Evolutionary conservation across 1,140 invertebrate species (phyloP).

Genomic region (Tetragnatha versicolor): DNA sequence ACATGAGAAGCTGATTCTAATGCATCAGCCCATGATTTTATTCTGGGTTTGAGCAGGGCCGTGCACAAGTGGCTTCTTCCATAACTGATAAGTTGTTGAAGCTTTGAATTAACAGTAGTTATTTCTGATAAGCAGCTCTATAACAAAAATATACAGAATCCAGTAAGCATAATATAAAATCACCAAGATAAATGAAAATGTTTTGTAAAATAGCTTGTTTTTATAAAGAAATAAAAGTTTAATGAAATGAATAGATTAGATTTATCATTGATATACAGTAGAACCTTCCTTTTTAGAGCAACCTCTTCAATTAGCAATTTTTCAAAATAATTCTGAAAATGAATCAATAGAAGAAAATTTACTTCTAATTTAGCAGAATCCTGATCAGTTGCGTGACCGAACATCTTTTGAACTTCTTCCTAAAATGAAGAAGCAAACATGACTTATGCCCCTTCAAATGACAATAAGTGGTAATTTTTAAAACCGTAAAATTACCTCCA

Average conservation of each 20-base stretch:
- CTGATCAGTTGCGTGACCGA: constrained; percentile 62
- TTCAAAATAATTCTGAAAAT: too few species aligned
- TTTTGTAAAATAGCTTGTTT: not conserved
- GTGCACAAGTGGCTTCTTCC: constrained; percentile 83
- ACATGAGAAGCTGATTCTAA: constrained; percentile 82
- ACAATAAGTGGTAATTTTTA: not conserved
- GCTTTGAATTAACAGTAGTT: constrained; percentile 74
- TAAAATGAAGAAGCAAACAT: constrained; percentile 14
- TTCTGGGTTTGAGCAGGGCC: constrained; percentile 83
- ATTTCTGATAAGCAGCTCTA: constrained; percentile 73
- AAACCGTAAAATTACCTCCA: constrained; percentile 61
- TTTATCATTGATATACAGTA: too few species aligned
- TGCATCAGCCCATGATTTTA: constrained; percentile 85
- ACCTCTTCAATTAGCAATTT: too few species aligned
- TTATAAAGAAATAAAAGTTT: too few species aligned
- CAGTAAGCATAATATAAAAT: too few species aligned
- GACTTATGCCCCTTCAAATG: not conserved
- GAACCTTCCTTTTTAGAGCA: too few species aligned
- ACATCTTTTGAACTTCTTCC: constrained; percentile 64
- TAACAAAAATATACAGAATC: too few species aligned
- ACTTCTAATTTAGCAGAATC: constrained; percentile 65
- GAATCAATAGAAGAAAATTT: not conserved
- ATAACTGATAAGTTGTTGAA: constrained; percentile 82
- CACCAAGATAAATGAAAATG: not conserved
- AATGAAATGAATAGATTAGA: not conserved